These are phyloP conservation scores for Scaptomyza reducta DNA, from an alignment of 2,888 invertebrate species.

Conservation along the genomic window DNA sequence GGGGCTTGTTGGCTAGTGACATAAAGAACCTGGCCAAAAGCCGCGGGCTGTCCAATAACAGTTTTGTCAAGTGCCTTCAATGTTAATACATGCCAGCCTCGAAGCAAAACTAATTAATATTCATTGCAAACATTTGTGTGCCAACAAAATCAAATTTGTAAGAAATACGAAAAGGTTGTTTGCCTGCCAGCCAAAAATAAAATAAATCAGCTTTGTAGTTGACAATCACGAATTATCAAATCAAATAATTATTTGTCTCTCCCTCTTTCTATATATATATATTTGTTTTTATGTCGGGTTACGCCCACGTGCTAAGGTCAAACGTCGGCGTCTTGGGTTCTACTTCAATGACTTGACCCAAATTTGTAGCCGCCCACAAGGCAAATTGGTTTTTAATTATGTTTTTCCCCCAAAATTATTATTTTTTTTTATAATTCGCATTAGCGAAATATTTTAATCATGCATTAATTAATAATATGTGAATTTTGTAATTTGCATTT, in stretches of 20 bases:
- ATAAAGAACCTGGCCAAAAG: conserved; percentile 39
- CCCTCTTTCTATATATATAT: neutral
- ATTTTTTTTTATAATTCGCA: too few relatives aligned
- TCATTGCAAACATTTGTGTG: conserved; percentile 69
- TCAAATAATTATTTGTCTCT: conserved; percentile 4
- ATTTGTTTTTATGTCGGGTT: conserved; percentile 21
- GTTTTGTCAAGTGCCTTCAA: conserved; percentile 40
- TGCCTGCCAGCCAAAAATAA: conserved; percentile 36
- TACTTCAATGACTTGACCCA: conserved; percentile 75
- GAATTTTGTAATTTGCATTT: conserved; percentile 53
- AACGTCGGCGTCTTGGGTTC: conserved; percentile 48
- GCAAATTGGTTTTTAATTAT: conserved; percentile 19
- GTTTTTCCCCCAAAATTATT: neutral
- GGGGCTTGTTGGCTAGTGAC: conserved; percentile 6
- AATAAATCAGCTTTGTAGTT: conserved; percentile 28
- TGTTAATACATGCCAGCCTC: conserved; percentile 65
- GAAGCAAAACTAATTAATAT: conserved; percentile 68
- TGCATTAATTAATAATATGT: conserved; percentile 55
- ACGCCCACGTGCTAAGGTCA: conserved; percentile 73
- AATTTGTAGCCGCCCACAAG: conserved; percentile 60
- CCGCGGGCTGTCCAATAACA: conserved; percentile 28
- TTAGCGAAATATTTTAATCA: conserved; percentile 55
- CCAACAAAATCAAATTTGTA: conserved; percentile 43
- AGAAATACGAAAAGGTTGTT: conserved; percentile 49
- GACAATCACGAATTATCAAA: conserved; percentile 18